phyloP scores from a whole-genome alignment of 2,797 vertebrate species.

The Sebastes wilsoni region DNA sequence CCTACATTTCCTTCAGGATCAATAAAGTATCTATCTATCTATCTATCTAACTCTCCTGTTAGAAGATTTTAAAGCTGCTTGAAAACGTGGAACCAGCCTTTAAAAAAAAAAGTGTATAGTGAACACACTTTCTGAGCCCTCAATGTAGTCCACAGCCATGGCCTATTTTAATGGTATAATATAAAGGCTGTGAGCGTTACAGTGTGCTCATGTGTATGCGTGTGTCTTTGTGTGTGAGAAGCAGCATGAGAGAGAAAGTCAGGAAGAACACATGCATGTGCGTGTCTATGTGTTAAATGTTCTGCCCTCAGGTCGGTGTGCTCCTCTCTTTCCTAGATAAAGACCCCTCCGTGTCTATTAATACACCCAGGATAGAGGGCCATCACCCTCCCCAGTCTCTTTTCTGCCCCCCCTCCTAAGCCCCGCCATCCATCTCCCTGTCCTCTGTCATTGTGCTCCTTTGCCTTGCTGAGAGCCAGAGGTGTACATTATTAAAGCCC shows the following conservation, averaged over 20 bases:
- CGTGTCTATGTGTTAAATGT: constrained; percentile 57
- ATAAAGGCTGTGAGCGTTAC: constrained; percentile 4
- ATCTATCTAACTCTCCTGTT: background rate
- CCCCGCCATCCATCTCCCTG: constrained; percentile 2
- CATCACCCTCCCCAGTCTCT: constrained; percentile 12
- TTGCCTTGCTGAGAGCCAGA: constrained; percentile 1
- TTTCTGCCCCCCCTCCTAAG: constrained; percentile 2
- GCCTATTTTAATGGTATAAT: background rate
- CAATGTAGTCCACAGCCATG: background rate
- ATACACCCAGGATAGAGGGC: constrained; percentile 67
- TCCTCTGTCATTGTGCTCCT: background rate
- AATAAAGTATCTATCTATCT: too few relatives aligned
- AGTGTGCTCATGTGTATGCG: background rate
- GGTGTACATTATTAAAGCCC: constrained; percentile 47
- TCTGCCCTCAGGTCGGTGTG: constrained; percentile 55
- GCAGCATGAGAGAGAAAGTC: background rate
- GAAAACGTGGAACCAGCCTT: background rate
- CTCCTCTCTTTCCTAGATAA: constrained; percentile 71
- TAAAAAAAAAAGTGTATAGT: background rate
- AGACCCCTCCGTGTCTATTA: constrained; percentile 77
- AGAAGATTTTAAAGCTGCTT: background rate
- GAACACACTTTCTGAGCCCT: background rate
- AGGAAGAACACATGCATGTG: constrained; percentile 1
- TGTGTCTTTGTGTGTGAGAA: constrained; percentile 25
- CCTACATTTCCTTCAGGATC: too few relatives aligned